These are phyloP conservation scores for Corella eumyota DNA, from an alignment of 23 tunicate species.

Conservation along the genomic window DNA sequence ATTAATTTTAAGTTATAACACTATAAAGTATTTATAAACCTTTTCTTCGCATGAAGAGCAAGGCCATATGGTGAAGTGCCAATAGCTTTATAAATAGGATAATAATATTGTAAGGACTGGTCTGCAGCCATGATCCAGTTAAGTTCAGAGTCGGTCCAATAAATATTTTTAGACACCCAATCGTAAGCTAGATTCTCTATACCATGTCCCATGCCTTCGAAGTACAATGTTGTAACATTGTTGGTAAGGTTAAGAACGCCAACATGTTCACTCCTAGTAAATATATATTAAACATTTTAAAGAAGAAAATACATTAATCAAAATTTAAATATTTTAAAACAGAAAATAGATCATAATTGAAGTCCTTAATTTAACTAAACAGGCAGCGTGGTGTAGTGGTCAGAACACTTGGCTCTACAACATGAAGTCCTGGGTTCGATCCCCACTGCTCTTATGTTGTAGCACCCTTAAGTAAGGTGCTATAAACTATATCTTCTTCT, in stretches of 20 bases:
- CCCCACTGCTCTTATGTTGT: too few species aligned
- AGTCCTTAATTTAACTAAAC: not conserved
- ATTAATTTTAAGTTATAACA: too few species aligned
- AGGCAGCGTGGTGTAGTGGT: too few species aligned
- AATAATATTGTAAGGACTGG: constrained; percentile 5
- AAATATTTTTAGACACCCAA: constrained; percentile 21
- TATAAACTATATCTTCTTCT: too few species aligned
- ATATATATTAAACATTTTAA: not conserved
- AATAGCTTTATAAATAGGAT: constrained; percentile 4
- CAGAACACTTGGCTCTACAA: too few species aligned
- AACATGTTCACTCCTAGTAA: constrained; percentile 19
- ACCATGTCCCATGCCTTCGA: constrained; percentile 46
- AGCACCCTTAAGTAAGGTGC: too few species aligned
- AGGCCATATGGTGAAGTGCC: constrained; percentile 22
- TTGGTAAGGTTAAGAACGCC: constrained; percentile 29
- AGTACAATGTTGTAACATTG: constrained; percentile 9
- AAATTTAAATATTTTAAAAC: not conserved
- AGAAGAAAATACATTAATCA: not conserved
- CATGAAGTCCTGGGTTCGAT: too few species aligned
- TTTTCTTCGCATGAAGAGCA: constrained; percentile 15
- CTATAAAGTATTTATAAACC: too few species aligned
- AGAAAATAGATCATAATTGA: not conserved
- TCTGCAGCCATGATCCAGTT: constrained; percentile 45
- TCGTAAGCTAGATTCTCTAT: constrained; percentile 52
- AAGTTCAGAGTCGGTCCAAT: constrained; percentile 36